phyloP scores from a whole-genome alignment of 2,888 invertebrate species.

The Thelaira solivaga region DNA sequence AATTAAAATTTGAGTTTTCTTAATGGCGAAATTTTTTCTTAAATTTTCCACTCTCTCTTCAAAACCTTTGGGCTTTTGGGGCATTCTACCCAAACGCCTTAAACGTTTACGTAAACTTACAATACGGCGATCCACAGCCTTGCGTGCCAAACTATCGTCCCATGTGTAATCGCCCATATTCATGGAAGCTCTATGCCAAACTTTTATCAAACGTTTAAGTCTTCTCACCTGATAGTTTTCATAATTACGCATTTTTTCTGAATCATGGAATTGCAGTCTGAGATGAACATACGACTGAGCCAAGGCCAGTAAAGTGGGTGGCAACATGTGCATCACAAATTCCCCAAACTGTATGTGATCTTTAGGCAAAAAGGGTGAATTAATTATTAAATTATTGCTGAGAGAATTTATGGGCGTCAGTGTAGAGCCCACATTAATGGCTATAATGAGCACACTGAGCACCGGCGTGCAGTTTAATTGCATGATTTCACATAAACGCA shows the following conservation, averaged over 20 bases:
- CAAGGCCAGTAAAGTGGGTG: slow-evolving; percentile 50
- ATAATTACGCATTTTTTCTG: slow-evolving; percentile 56
- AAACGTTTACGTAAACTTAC: slow-evolving; percentile 57
- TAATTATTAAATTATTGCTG: slow-evolving; percentile 24
- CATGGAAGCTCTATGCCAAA: slow-evolving; percentile 57
- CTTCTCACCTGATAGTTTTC: slow-evolving; percentile 56
- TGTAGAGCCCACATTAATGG: slow-evolving; percentile 57
- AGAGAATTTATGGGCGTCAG: slow-evolving; percentile 48
- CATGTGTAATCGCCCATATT: slow-evolving; percentile 60
- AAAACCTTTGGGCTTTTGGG: slow-evolving; percentile 65
- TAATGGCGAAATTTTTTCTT: slow-evolving; percentile 46
- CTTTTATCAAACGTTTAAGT: slow-evolving; percentile 57
- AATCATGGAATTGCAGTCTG: slow-evolving; percentile 54
- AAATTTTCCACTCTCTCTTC: slow-evolving; percentile 48
- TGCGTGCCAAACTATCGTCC: slow-evolving; percentile 61
- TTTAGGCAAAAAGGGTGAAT: neutral
- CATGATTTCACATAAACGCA: slow-evolving; percentile 64
- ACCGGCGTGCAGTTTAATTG: slow-evolving; percentile 61
- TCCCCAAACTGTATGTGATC: neutral
- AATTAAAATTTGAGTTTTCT: slow-evolving; percentile 33
- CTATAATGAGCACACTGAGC: slow-evolving; percentile 59
- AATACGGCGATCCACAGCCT: slow-evolving; percentile 55
- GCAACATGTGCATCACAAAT: slow-evolving; percentile 58
- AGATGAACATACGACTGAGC: slow-evolving; percentile 59
- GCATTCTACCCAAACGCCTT: slow-evolving; percentile 59